Base-by-base conservation (phyloP, 2,888 invertebrate genomes). In the Aspidapion aeneum region DNA sequence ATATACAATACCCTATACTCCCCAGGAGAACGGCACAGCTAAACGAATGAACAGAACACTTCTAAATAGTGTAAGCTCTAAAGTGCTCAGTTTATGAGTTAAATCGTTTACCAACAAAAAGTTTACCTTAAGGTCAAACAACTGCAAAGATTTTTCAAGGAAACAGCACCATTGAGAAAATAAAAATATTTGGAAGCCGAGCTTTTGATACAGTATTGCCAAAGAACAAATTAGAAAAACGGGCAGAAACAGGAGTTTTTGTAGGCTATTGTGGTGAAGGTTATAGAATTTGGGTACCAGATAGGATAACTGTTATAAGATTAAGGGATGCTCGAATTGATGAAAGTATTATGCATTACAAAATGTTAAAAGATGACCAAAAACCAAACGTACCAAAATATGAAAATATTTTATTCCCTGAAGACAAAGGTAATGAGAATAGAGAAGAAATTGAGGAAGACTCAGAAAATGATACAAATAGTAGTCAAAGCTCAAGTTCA, bases 1-100 rank as follows among this genome's bases (percentile, higher is more conserved):
- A 17, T 54, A 57, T 21, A 55, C 55, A 19, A 60, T 60, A n/a
- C 52, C 60, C 12, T 60, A 60, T 55, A 55, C 55, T 5, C 60
- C 60, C 16, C 55, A 60, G 21, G 55, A 55, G n/a, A 60, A 60
- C 18, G 55, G 60, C 17, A 57, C 57, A 58, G 57, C 64, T 35
- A 60, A 63, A 21, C 55, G 65, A 57, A 67, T 67, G 56, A 63
- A 65, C 52, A 63, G 61, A 60, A 65, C 63, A 57, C 21, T 63
- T 50, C 55, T 65, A 7, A 57, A 62, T 62, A 56, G 59, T 52
- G 18, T 66, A 58, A 51, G 65, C 64, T 21, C 17, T 62, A 20
- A 50, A 58, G 57, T 62, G 57, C 56, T 63, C 64, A 17, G 63
- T 57, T 21, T 61, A 66, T 54, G 64, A 66, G 57, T 18, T 63